Percentiles rank a stretch among this genome's conserved stretches.
Evolutionary conservation across 2,888 invertebrate genomes (phyloP).

Genomic region (Pyrrhosoma nymphula): DNA sequence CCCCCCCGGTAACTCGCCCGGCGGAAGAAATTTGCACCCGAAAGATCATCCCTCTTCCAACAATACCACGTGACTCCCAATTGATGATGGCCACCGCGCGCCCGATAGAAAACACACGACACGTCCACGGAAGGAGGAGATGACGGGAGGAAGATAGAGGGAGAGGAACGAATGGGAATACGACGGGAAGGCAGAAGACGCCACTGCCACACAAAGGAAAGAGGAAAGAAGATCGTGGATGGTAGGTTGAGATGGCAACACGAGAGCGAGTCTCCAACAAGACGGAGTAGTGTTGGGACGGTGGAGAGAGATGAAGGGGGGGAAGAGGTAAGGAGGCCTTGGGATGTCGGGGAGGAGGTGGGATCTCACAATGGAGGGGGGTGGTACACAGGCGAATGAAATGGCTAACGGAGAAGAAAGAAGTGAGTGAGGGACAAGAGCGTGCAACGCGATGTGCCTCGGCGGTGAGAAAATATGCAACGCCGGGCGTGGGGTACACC

Average conservation of each 20-base stretch:
- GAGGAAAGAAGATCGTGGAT: background rate
- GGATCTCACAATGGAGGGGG: background rate
- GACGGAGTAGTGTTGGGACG: background rate
- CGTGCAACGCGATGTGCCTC: background rate
- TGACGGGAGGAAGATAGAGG: background rate
- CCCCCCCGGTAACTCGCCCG: background rate
- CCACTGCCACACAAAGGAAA: background rate
- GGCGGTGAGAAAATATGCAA: background rate
- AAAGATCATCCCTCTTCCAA: slow-evolving; percentile 17
- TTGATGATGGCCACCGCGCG: no score
- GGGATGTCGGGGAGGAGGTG: slow-evolving; percentile 37
- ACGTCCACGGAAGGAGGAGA: background rate
- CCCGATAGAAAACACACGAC: background rate
- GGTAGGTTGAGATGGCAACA: background rate
- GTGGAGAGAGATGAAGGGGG: background rate
- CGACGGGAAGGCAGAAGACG: background rate
- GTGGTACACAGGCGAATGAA: background rate
- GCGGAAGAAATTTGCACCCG: slow-evolving; percentile 32
- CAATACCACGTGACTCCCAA: no score
- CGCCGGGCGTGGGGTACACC: background rate
- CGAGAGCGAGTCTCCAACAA: background rate
- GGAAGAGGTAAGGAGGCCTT: slow-evolving; percentile 20
- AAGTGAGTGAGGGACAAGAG: background rate
- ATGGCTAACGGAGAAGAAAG: slow-evolving; percentile 6
- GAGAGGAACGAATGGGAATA: background rate